Evolutionary conservation across 2,888 invertebrate genomes (phyloP).

Genomic region (Lasioglossum pauxillum): DNA sequence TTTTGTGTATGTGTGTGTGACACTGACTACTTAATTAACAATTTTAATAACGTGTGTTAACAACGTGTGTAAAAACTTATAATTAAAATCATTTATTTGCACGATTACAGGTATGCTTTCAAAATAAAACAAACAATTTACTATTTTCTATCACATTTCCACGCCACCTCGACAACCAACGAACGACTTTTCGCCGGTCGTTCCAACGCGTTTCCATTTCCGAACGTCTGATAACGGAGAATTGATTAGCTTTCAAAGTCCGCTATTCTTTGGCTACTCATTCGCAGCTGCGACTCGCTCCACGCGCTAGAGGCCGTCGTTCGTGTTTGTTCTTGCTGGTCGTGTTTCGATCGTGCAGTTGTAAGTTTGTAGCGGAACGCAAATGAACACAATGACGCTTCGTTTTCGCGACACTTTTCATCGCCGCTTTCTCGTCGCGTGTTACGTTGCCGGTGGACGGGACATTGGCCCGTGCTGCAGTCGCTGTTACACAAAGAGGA

Average conservation of each 20-base stretch:
- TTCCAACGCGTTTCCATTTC: background rate
- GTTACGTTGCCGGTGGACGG: background rate
- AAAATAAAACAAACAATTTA: too few relatives aligned
- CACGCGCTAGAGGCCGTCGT: background rate
- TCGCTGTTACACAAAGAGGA: background rate
- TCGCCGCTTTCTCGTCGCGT: background rate
- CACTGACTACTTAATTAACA: too few relatives aligned
- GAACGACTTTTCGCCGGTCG: background rate
- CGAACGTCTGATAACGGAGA: background rate
- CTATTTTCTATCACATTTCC: too few relatives aligned
- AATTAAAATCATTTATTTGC: too few relatives aligned
- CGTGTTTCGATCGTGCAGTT: background rate
- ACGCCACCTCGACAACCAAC: too few relatives aligned
- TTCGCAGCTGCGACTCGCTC: background rate
- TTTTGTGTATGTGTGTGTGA: too few relatives aligned
- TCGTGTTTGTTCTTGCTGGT: background rate
- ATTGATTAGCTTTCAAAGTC: constrained; percentile 6
- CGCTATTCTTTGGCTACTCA: background rate
- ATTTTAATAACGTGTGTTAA: too few relatives aligned
- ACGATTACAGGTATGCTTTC: too few relatives aligned
- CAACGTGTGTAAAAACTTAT: too few relatives aligned
- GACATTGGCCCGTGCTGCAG: background rate
- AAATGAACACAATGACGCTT: background rate
- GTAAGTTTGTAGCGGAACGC: background rate
- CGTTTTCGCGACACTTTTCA: background rate